Evolutionary conservation across 2,888 invertebrate genomes (phyloP).

Genomic region (Cistogaster globosa): DNA sequence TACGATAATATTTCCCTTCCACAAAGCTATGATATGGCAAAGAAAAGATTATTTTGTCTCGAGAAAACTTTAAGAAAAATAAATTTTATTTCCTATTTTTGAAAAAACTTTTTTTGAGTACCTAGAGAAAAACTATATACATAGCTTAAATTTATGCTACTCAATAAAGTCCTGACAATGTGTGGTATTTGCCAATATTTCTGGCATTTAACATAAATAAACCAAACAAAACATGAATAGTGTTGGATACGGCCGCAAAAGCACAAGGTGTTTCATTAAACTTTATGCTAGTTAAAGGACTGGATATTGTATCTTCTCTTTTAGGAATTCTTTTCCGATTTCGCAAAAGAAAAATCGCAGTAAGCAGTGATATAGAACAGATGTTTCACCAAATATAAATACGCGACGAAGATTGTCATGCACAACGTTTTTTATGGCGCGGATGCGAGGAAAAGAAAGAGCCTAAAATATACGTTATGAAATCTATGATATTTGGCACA

Average conservation of each 20-base stretch:
- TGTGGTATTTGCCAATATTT: background rate
- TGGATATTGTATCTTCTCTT: constrained; percentile 75
- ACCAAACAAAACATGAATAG: background rate
- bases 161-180: constrained; percentile 38
- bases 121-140: constrained; percentile 5
- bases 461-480: constrained; percentile 21
- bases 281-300: constrained; percentile 72
- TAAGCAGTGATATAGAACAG: constrained; percentile 37
- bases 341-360: constrained; percentile 75
- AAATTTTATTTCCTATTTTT: too few species aligned
- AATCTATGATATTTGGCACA: constrained; percentile 27
- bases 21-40: constrained; percentile 40
- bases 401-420: too few species aligned
- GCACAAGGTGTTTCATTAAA: constrained; percentile 73
- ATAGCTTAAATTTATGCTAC: background rate
- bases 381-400: too few species aligned
- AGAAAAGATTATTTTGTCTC: too few species aligned
- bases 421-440: too few species aligned
- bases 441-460: constrained; percentile 35
- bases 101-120: constrained; percentile 54
- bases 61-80: too few species aligned
- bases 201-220: background rate
- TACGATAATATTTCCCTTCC: constrained; percentile 18
- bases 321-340: constrained; percentile 78
- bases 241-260: constrained; percentile 43